Base-by-base conservation (phyloP, 1,140 invertebrate genomes). In the Sinella curviseta region DNA sequence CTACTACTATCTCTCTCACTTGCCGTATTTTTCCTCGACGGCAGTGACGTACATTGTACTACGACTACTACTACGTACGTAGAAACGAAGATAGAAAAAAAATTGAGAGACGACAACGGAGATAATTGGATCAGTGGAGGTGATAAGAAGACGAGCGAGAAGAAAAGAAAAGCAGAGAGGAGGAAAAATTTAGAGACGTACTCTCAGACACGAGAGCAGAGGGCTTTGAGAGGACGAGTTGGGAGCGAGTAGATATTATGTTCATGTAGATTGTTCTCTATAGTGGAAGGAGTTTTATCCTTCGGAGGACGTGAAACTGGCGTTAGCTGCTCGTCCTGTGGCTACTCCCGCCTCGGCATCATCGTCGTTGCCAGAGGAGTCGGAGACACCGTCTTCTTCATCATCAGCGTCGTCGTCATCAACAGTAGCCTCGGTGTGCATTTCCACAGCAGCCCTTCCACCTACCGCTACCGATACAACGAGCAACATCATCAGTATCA, bases 281-380 rank as follows among this genome's bases (percentile, higher is more conserved):
- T 33, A 31, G 65, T 70, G 31, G 65, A 70, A 70, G 65, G 65
- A 70, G 30, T 70, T 70, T 31, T 70, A 70, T 70, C 65, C 65
- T 70, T 70, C 65, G 60, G 75, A 80, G 75, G 39, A 70, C 75
- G 80, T 79, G 81, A 82, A 82, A 82, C 82, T 82, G 82, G 82
- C 82, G 82, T 77, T 79, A 76, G 77, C 79, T 79, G 79, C 79
- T 55, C 75, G 79, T 81, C 82, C 77, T 82, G 77, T 65, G 35
- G 65, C 81, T 67, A 78, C 81, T 80, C 81, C 81, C 77, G 78
- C 81, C 67, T 76, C 81, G 65, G 65, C 65, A 31, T 70, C 65
- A 70, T 70, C 65, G 4, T 70, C 65, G 31, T 33, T 70, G 65
- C 65, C 65, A 70, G 65, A 70, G 65, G 65, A 70, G 65, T 70